Percentiles rank a stretch among this genome's conserved stretches.
Conservation (phyloP, 2,113 vertebrate genomes). For the Mus spicilegus region DNA sequence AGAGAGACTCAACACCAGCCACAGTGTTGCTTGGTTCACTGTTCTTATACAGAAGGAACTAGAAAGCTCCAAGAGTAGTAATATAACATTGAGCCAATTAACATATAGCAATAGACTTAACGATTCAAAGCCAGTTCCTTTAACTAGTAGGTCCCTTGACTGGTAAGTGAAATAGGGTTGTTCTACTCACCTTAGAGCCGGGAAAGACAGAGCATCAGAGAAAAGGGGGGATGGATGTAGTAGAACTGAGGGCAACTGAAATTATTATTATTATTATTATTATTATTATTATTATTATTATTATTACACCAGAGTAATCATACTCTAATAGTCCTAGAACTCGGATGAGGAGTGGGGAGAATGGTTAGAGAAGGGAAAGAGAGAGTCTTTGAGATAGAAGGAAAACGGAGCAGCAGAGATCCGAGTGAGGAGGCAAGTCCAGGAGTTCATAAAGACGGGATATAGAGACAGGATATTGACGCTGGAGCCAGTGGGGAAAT, state of each 20-base stretch:
- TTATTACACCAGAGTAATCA: not conserved
- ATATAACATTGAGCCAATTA: not conserved
- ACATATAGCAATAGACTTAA: not conserved
- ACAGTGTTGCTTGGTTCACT: not conserved
- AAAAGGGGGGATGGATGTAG: not conserved
- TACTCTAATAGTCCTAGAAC: not conserved
- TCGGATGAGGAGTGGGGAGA: not conserved
- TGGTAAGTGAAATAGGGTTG: slow-evolving; percentile 11
- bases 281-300: not conserved
- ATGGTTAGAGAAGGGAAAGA: not conserved
- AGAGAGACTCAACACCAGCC: not conserved
- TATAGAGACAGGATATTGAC: not conserved
- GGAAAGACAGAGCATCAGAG: not conserved
- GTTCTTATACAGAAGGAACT: slow-evolving; percentile 39
- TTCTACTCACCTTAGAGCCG: not conserved
- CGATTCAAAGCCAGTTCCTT: slow-evolving; percentile 38
- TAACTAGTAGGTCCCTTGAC: not conserved
- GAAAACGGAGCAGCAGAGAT: accelerated
- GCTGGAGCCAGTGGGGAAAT: not conserved
- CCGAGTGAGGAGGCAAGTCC: not conserved
- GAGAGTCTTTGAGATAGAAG: not conserved
- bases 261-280: not conserved
- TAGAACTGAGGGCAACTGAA: slow-evolving; percentile 23
- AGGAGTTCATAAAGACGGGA: not conserved
- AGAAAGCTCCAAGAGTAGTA: not conserved